These are phyloP conservation scores for Oryctolagus cuniculus DNA, from an alignment of 2,113 vertebrate genomes.

Conservation along the genomic window DNA sequence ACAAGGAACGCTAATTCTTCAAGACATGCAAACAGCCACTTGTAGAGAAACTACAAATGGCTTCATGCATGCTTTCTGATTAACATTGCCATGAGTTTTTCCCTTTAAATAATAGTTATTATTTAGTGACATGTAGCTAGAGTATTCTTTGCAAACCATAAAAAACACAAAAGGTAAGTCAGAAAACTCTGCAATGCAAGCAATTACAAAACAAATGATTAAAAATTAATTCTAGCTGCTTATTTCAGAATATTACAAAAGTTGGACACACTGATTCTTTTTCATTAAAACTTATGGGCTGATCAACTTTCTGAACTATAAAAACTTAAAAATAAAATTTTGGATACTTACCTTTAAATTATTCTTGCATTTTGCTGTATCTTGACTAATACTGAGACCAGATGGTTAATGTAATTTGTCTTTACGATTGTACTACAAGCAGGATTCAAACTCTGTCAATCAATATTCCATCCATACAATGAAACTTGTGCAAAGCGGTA, in stretches of 20 bases:
- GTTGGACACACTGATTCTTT: not conserved
- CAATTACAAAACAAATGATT: not conserved
- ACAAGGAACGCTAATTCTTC: not conserved
- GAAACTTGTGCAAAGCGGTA: not conserved
- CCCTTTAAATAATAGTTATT: not conserved
- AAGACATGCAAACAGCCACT: not conserved
- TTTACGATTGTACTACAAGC: not conserved
- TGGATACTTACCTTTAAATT: not conserved
- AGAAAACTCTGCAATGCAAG: not conserved
- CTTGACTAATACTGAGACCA: not conserved
- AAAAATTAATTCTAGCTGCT: not conserved
- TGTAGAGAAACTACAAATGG: not conserved
- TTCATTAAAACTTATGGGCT: not conserved
- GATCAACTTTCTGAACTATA: not conserved
- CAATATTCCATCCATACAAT: not conserved
- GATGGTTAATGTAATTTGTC: not conserved
- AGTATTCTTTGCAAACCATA: not conserved
- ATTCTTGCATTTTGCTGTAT: not conserved
- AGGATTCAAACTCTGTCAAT: not conserved
- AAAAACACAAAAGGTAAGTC: not conserved
- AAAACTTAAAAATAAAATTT: not conserved
- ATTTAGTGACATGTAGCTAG: not conserved
- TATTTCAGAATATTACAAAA: not conserved
- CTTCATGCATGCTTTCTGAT: not conserved
- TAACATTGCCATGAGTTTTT: not conserved